Conservation (phyloP, 2,797 vertebrate genomes). For the Sorex maritimensis region DNA sequence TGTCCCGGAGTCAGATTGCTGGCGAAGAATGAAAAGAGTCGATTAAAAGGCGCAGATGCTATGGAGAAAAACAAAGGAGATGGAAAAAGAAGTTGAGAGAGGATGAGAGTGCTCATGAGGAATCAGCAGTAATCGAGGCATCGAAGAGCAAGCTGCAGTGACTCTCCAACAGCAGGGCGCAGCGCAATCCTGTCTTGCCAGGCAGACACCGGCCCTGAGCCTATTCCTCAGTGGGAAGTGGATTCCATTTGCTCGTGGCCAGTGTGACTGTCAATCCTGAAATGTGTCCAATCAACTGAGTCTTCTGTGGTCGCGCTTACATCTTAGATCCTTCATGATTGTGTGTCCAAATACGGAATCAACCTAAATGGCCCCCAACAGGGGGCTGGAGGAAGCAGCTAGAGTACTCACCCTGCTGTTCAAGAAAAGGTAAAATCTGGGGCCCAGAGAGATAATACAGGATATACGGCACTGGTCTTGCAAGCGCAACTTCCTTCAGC, state of each 20-base stretch:
- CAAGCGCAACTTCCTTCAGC: no score
- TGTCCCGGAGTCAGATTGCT: neutral
- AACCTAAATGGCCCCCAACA: no score
- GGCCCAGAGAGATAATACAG: no score
- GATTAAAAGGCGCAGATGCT: neutral
- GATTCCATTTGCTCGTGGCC: neutral
- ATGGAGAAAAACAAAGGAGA: neutral
- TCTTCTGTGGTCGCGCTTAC: neutral
- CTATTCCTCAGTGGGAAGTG: neutral
- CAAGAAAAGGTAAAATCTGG: no score
- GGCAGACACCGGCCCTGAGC: neutral
- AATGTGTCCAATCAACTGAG: neutral
- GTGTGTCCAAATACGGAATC: no score
- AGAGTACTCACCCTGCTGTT: no score
- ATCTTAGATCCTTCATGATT: neutral
- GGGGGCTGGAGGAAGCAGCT: no score
- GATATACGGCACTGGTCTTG: no score
- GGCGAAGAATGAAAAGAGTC: neutral
- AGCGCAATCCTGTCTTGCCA: accelerated
- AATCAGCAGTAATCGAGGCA: neutral
- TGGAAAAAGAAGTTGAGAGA: neutral
- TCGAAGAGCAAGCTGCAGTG: neutral
- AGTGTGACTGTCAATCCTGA: neutral
- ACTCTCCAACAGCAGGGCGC: neutral
- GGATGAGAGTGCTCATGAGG: neutral